Conservation (phyloP, 1,140 invertebrate species). For the Homarus americanus region DNA sequence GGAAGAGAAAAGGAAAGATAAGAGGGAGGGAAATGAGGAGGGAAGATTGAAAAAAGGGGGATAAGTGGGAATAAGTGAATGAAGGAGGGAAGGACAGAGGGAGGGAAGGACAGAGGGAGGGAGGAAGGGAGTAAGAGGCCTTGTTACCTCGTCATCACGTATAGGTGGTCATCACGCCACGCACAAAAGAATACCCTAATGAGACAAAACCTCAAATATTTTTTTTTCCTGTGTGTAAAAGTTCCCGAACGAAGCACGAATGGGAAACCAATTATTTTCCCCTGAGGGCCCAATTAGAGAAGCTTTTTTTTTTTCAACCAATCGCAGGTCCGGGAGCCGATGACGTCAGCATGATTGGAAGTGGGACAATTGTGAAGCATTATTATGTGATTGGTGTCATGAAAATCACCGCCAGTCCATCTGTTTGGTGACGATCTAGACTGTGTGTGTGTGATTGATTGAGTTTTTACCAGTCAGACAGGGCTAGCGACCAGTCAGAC, state of each 20-base stretch:
- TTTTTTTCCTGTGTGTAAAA: not conserved
- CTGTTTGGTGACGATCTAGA: no score
- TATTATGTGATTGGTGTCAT: not conserved
- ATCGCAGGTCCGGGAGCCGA: not conserved
- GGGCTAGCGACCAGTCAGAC: no score
- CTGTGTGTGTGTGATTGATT: no score
- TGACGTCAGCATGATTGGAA: not conserved
- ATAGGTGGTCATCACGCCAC: not conserved
- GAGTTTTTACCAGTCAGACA: no score
- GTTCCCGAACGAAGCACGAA: slow-evolving; percentile 3
- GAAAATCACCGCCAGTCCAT: not conserved
- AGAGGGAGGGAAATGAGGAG: no score
- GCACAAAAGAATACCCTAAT: not conserved
- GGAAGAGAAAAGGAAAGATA: no score
- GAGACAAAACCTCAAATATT: not conserved
- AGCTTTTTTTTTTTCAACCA: not conserved
- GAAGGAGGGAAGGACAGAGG: no score
- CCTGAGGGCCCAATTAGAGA: slow-evolving; percentile 33
- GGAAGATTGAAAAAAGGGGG: no score
- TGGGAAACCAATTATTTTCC: slow-evolving; percentile 26
- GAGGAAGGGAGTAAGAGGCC: not conserved
- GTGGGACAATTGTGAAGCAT: not conserved
- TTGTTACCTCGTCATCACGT: not conserved
- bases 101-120: no score
- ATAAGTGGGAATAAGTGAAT: no score